phyloP scores from a whole-genome alignment of 2,888 invertebrate species.

The Polymixis flavicincta region DNA sequence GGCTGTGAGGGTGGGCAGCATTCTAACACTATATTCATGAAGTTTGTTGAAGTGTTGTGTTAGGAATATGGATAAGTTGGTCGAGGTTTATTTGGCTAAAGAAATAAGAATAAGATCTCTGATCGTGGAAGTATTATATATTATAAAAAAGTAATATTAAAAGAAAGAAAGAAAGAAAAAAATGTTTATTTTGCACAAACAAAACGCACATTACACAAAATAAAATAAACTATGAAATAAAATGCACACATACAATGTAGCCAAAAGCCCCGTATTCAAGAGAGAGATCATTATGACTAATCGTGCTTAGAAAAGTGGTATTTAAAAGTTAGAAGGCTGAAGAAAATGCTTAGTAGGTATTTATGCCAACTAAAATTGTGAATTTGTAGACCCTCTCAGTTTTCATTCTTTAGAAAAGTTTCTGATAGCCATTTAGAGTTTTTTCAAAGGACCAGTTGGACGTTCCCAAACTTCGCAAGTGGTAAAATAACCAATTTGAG shows the following conservation, averaged over 20 bases:
- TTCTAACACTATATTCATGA: conserved; percentile 29
- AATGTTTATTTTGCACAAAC: no score
- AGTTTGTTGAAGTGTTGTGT: conserved; percentile 3
- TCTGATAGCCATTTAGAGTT: conserved; percentile 19
- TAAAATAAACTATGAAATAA: no score
- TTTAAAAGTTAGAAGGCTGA: neutral
- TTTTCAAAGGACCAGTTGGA: conserved; percentile 20
- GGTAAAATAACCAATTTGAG: conserved; percentile 17
- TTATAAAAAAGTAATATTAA: no score
- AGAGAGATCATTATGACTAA: neutral
- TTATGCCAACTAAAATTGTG: conserved; percentile 10
- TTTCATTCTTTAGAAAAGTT: conserved; percentile 29
- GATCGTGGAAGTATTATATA: no score
- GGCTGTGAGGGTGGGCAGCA: neutral
- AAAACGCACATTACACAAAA: no score
- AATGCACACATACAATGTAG: no score
- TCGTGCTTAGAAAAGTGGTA: neutral
- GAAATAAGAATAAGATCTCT: neutral
- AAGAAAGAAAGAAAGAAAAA: no score
- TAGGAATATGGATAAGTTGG: neutral
- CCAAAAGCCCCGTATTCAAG: no score
- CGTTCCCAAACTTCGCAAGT: conserved; percentile 10
- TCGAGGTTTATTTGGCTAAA: neutral
- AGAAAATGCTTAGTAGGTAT: neutral
- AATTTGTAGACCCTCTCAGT: neutral